phyloP scores from a whole-genome alignment of 2,888 invertebrate genomes.

The Lepetodrilus schrolli region DNA sequence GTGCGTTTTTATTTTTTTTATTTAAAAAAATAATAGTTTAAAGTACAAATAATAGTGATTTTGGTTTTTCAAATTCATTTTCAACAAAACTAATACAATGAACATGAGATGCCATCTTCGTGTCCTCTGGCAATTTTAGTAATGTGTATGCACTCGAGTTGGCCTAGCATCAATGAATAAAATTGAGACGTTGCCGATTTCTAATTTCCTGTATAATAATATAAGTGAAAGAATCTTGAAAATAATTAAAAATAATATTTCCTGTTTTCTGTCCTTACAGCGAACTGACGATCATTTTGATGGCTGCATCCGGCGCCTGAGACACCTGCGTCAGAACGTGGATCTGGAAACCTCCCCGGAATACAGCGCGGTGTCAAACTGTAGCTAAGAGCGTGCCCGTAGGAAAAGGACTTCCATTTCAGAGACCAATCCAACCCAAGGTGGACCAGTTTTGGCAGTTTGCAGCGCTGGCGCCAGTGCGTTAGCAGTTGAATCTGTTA shows the following conservation, averaged over 20 bases:
- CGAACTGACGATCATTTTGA: slow-evolving; percentile 39
- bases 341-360: slow-evolving; percentile 22
- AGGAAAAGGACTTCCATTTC: background rate
- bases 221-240: background rate
- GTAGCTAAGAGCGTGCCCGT: background rate
- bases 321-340: slow-evolving; percentile 43
- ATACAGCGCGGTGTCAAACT: slow-evolving; percentile 18
- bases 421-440: background rate
- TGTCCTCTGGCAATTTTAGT: background rate
- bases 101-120: background rate
- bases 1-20: background rate
- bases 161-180: too few species aligned
- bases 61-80: background rate
- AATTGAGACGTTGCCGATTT: too few species aligned
- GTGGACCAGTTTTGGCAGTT: background rate
- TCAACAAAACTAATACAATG: background rate
- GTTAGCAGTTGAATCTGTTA: background rate
- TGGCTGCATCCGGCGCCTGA: slow-evolving; percentile 51
- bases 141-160: too few species aligned
- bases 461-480: background rate
- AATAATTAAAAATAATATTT: background rate
- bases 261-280: slow-evolving; percentile 38
- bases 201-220: too few species aligned
- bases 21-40: background rate
- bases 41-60: background rate